These are phyloP conservation scores for Leptinotarsa defecta DNA, from an alignment of 1,140 invertebrate genomes.

Conservation along the genomic window DNA sequence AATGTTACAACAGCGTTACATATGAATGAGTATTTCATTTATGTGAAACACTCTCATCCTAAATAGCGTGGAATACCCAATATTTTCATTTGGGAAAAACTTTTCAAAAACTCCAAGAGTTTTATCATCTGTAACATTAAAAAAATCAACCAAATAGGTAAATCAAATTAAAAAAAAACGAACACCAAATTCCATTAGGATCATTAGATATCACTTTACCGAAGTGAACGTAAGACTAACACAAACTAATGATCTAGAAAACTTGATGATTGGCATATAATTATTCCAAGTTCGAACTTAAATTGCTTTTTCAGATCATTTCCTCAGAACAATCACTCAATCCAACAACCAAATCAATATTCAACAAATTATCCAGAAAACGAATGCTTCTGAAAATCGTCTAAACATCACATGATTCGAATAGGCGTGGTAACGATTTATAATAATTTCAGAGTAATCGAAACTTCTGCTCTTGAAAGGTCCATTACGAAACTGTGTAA, in stretches of 20 bases:
- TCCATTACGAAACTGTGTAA: neutral
- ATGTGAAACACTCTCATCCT: too few relatives aligned
- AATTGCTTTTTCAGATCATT: constrained; percentile 11
- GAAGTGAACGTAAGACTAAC: neutral
- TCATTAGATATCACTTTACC: neutral
- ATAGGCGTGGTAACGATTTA: neutral
- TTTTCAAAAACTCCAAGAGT: too few relatives aligned
- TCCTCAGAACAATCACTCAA: neutral
- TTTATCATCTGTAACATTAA: too few relatives aligned
- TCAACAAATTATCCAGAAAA: neutral
- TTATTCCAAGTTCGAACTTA: constrained; percentile 8
- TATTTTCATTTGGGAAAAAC: too few relatives aligned
- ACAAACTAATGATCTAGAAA: constrained; percentile 12
- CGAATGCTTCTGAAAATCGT: neutral
- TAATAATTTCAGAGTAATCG: constrained; percentile 1
- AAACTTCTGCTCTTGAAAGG: neutral
- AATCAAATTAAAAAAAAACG: too few relatives aligned
- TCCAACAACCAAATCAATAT: neutral
- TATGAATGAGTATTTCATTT: too few relatives aligned
- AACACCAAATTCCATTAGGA: neutral
- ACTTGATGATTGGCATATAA: constrained; percentile 13
- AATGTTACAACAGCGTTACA: too few relatives aligned
- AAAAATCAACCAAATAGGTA: too few relatives aligned
- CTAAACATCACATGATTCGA: neutral
- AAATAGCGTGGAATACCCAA: too few relatives aligned